A percentile compares a stretch with the other conserved stretches of the same genome.
These are phyloP conservation scores for Melanotaenia parkinsoni DNA, from an alignment of 2,797 vertebrate species.

Conservation along the genomic window DNA sequence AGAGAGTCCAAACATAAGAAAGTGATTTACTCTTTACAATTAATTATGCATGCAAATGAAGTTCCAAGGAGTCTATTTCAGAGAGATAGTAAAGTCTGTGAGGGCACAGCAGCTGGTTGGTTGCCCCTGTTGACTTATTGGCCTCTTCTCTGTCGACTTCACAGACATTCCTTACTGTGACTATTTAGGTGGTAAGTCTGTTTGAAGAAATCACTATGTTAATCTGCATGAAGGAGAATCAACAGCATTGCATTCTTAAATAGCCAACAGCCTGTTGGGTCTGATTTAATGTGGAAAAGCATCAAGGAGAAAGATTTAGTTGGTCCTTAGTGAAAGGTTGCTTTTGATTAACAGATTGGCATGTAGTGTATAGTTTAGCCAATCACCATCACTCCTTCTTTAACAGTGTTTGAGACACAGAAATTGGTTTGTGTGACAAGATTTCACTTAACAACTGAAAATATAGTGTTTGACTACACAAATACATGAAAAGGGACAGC, in stretches of 20 bases:
- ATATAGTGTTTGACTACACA: neutral
- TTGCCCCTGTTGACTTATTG: slow-evolving; percentile 56
- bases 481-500: neutral
- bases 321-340: neutral
- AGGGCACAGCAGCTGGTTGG: slow-evolving; percentile 44
- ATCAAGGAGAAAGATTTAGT: neutral
- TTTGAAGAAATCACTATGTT: slow-evolving; percentile 33
- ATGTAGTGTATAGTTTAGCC: slow-evolving; percentile 5
- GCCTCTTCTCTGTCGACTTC: slow-evolving; percentile 78
- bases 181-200: slow-evolving; percentile 85
- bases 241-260: slow-evolving; percentile 21
- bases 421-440: slow-evolving; percentile 12
- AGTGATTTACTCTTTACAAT: slow-evolving; percentile 68
- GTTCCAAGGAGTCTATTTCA: slow-evolving; percentile 54
- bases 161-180: slow-evolving; percentile 86
- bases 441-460: slow-evolving; percentile 6
- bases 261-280: neutral
- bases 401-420: slow-evolving; percentile 17
- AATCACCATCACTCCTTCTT: slow-evolving; percentile 17
- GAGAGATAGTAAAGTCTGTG: slow-evolving; percentile 50
- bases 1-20: slow-evolving; percentile 53
- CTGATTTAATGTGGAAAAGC: slow-evolving; percentile 11
- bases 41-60: slow-evolving; percentile 79
- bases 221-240: slow-evolving; percentile 54
- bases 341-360: slow-evolving; percentile 11